Conservation (phyloP, 2,888 invertebrate genomes). For the Cheilosia pagana region DNA sequence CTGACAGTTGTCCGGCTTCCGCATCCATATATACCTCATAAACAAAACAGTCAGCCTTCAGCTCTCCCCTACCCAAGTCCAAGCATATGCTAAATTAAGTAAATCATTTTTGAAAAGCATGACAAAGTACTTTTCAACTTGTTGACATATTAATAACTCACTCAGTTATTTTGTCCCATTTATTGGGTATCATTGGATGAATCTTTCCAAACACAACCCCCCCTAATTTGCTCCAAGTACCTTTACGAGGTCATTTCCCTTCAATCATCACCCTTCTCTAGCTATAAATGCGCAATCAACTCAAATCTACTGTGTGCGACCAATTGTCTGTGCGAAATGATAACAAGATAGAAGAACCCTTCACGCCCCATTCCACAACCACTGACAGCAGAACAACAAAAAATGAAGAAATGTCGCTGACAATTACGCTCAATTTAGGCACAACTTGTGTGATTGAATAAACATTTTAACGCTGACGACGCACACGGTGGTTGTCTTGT, state of each 20-base stretch:
- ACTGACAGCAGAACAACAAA: background rate
- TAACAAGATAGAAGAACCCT: slow-evolving; percentile 53
- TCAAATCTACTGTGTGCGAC: slow-evolving; percentile 42
- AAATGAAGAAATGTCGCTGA: slow-evolving; percentile 13
- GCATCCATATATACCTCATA: background rate
- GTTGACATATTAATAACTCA: slow-evolving; percentile 46
- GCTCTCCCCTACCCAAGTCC: background rate
- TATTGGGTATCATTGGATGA: slow-evolving; percentile 1
- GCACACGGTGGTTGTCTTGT: background rate
- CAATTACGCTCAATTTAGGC: slow-evolving; percentile 62
- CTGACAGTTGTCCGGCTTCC: too few species aligned
- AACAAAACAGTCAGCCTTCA: background rate
- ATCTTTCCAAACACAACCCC: slow-evolving; percentile 13
- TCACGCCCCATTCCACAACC: slow-evolving; percentile 1
- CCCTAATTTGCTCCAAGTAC: slow-evolving; percentile 32
- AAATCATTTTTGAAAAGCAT: slow-evolving; percentile 26
- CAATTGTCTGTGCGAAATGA: slow-evolving; percentile 59
- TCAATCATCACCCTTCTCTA: background rate
- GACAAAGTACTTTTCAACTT: slow-evolving; percentile 14
- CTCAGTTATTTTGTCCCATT: background rate
- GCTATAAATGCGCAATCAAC: slow-evolving; percentile 44
- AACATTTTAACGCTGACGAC: slow-evolving; percentile 38
- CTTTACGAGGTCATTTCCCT: slow-evolving; percentile 33
- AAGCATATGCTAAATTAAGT: slow-evolving; percentile 5
- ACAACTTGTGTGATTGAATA: slow-evolving; percentile 58